Base-by-base conservation (phyloP, 2,113 vertebrate genomes). In the Pygathrix nemaeus region DNA sequence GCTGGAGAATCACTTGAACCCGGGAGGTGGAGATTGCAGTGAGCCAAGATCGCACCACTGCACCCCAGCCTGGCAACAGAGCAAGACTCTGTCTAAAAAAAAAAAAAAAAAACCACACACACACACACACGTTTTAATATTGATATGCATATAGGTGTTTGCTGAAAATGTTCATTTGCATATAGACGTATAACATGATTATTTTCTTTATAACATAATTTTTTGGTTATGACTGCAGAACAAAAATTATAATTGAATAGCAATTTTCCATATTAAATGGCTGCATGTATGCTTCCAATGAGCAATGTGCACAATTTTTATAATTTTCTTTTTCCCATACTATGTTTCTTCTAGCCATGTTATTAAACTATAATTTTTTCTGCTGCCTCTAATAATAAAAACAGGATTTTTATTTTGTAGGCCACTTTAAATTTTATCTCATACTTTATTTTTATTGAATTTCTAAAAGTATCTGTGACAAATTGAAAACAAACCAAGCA, bases 361-460 rank as follows among this genome's bases (percentile, higher is more conserved):
- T 81, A 52, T 81, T 70, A 30, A 38, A 81, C 30, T 91, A 16
- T 87, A 78, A 87, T 50, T 95, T 93, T 94, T 94, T 70, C 8
- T 72, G 14, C 40, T 90, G n/a, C 27, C 43, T 84, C 30, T 70
- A 87, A 70, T 80, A 91, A 94, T 75, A 59, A 64, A 86, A 90
- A 57, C 25, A 72, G 35, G 52, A 45, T 5, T 55, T 38, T 32
- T 35, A 91, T 55, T 79, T 35, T 90, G 43, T 27, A 66, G 25
- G 3, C 5, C 27, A 59, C 40, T 73, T 82, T 45, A 32, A 45
- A 57, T 82, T 68, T 70, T 13, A 64, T 16, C 50, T 92, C 40
- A 48, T 35, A 81, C 12, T 82, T 82, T n/a, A 43, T 27, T 92
- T 92, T 82, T 72, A 59, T 57, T 83, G 13, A 32, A 83, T 72